phyloP scores from a whole-genome alignment of 1,140 invertebrate genomes.

The Anagrus nilaparvatae region DNA sequence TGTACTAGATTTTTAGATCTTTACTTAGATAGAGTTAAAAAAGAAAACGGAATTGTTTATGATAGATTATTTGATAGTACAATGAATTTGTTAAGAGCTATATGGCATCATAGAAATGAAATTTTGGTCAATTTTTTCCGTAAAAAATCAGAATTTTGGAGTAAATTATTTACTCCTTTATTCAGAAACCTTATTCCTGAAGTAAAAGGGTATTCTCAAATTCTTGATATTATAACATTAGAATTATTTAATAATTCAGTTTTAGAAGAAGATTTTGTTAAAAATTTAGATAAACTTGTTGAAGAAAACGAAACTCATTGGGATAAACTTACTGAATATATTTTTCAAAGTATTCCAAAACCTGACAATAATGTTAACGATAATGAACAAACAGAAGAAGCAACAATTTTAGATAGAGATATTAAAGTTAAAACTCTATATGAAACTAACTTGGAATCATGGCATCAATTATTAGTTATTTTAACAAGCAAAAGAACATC shows the following conservation, averaged over 20 bases:
- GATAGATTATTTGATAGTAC: conserved; percentile 37
- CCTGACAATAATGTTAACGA: conserved; percentile 1
- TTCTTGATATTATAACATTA: conserved; percentile 37
- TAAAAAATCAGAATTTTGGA: conserved; percentile 38
- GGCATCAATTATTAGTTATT: conserved; percentile 37
- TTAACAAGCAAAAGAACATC: conserved; percentile 34
- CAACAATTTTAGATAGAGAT: conserved; percentile 17
- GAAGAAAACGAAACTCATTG: conserved; percentile 28
- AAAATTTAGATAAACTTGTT: conserved; percentile 34
- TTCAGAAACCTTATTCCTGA: conserved; percentile 30
- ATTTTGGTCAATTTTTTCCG: conserved; percentile 40
- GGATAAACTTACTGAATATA: conserved; percentile 30
- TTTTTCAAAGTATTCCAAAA: conserved; percentile 26
- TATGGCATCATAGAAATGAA: conserved; percentile 41
- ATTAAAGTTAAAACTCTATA: conserved; percentile 23
- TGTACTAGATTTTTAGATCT: conserved; percentile 35
- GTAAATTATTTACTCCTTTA: conserved; percentile 33
- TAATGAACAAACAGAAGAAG: background rate
- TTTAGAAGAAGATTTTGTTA: conserved; percentile 33
- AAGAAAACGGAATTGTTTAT: conserved; percentile 34
- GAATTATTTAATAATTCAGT: conserved; percentile 36
- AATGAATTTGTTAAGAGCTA: conserved; percentile 37
- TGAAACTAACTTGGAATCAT: conserved; percentile 37
- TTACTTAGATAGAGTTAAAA: conserved; percentile 32
- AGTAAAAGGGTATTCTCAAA: conserved; percentile 35